Base-by-base conservation (phyloP, 2,797 vertebrate genomes). In the Rhabdomys pumilio region DNA sequence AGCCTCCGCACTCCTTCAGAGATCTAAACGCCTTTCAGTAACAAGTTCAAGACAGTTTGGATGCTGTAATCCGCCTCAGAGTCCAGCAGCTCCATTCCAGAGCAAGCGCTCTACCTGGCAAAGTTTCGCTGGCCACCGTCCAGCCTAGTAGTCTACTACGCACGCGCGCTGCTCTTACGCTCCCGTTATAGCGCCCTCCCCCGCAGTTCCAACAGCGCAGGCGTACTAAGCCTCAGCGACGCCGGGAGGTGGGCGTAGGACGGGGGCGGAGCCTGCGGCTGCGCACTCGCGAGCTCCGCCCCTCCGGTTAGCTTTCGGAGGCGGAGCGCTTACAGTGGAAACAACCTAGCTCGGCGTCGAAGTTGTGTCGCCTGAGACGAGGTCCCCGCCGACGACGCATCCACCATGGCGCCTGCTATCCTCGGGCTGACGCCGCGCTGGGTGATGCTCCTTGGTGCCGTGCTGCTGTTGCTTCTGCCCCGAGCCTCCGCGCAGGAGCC, bases 381-480 rank as follows among this genome's bases (percentile, higher is more conserved):
- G 55, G 57, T 31, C 55, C 26, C 22, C 6, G 29, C 41, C 11
- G 41, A 2, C 8, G 63, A 24, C 44, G 63, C 26, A 59, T 41
- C 29, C 73, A 89, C 50, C 75, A 97, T 98, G 97, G 95, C 77
- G 41, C 34, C 34, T 34, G 26, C 72, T 38, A 31, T 79, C 8
- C 55, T 72, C 84, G 67, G 81, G 9, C 38, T 17, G 17, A 15
- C 17, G 29, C 8, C 4, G 55, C 84, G 76, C 80, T 41, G 93
- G 91, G 80, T 10, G 19, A 82, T 85, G 76, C 17, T 47, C 44
- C 11, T 97, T 17, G 61, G 75, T 65, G 84, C 72, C 19, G 65
- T 94, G 61, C 95, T 97, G 76, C 73, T 97, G 83, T 82, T 97
- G 91, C 90, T 97, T 8, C 11, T 97, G 22, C 34, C 80, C n/a